phyloP scores from a whole-genome alignment of 1,140 invertebrate genomes.

The Aphaenogaster rudis region DNA sequence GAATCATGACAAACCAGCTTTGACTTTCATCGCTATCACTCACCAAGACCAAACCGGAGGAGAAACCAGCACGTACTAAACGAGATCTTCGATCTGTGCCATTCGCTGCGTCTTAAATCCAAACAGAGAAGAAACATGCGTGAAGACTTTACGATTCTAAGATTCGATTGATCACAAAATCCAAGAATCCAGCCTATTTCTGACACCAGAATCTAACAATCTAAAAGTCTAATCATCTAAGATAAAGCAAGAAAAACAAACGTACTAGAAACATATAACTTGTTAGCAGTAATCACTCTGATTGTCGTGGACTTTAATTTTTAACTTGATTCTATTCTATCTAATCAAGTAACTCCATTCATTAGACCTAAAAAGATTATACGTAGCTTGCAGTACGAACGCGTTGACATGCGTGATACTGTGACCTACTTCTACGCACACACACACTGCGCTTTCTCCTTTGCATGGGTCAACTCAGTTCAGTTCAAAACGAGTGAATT shows the following conservation, averaged over 20 bases:
- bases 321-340: neutral
- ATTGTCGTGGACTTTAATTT: neutral
- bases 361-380: neutral
- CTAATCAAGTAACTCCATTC: neutral
- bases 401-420: neutral
- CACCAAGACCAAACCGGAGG: constrained; percentile 47
- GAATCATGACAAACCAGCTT: constrained; percentile 75
- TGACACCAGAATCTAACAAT: neutral
- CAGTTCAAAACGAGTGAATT: constrained; percentile 55
- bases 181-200: neutral
- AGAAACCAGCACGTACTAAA: constrained; percentile 63
- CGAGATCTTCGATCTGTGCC: constrained; percentile 31
- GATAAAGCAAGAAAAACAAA: neutral
- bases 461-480: constrained; percentile 7
- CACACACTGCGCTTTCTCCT: constrained; percentile 49
- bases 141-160: neutral
- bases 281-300: neutral
- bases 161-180: neutral
- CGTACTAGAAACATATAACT: neutral
- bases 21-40: constrained; percentile 79
- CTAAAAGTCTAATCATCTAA: neutral
- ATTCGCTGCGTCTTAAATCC: neutral
- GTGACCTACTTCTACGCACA: constrained; percentile 47
- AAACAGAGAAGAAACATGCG: neutral
- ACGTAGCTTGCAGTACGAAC: neutral